phyloP scores from a whole-genome alignment of 2,888 invertebrate species.

The Agriopis leucophaearia region DNA sequence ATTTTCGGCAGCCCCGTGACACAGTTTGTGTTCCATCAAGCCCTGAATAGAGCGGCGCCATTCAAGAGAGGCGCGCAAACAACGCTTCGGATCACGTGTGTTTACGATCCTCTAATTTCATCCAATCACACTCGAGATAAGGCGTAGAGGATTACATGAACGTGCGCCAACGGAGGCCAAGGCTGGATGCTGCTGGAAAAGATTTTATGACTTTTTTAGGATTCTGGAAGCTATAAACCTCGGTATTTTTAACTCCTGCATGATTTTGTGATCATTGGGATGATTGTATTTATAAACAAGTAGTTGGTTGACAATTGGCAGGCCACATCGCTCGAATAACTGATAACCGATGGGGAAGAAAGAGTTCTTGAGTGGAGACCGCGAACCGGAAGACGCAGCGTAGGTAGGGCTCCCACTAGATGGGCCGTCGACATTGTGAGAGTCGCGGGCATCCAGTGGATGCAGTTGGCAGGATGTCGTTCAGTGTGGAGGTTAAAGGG shows the following conservation, averaged over 20 bases:
- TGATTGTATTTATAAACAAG: no score
- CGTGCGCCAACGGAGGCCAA: conserved; percentile 9
- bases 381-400: no score
- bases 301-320: no score
- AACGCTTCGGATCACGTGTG: conserved; percentile 66
- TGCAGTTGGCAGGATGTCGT: no score
- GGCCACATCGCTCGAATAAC: no score
- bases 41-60: conserved; percentile 69
- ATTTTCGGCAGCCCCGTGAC: conserved; percentile 79
- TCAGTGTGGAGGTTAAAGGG: no score
- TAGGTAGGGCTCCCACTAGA: no score
- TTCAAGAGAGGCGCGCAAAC: conserved; percentile 71
- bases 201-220: conserved; percentile 9
- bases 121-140: conserved; percentile 70
- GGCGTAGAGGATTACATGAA: conserved; percentile 40
- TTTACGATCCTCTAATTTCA: conserved; percentile 72
- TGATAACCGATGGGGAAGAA: no score
- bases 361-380: no score
- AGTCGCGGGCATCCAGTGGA: no score
- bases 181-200: background rate
- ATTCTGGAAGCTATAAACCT: background rate
- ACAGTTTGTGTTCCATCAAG: conserved; percentile 84
- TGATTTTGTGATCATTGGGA: background rate
- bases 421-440: no score
- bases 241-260: background rate